Percentiles rank a stretch among this genome's conserved stretches.
These are phyloP conservation scores for Marcusenius ussheri DNA, from an alignment of 2,113 vertebrate species.

Conservation along the genomic window DNA sequence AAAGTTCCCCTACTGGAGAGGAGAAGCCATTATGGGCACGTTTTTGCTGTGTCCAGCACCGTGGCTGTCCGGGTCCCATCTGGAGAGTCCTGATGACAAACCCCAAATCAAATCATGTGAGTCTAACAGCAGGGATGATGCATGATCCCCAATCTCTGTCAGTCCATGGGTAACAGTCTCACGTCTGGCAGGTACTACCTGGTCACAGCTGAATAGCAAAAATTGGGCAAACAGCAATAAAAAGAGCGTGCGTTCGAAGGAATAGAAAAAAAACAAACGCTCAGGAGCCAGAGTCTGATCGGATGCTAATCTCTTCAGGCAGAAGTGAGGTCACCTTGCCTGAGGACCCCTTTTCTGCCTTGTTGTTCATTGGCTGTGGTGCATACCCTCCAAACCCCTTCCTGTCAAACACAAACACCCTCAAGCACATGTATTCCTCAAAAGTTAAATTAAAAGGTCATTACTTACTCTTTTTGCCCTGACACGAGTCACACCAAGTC, in stretches of 20 bases:
- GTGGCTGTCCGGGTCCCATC: constrained; percentile 12
- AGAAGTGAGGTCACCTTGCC: not conserved
- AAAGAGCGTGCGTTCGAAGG: constrained; percentile 14
- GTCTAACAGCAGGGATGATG: constrained; percentile 40
- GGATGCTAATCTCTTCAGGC: not conserved
- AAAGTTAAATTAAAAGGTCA: not conserved
- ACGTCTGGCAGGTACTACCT: constrained; percentile 28
- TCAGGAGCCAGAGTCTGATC: not conserved
- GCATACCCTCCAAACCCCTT: not conserved
- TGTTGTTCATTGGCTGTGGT: not conserved
- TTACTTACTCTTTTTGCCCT: not conserved
- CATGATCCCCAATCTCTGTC: constrained; percentile 37
- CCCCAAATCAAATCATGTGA: constrained; percentile 39
- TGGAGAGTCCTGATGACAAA: constrained; percentile 35
- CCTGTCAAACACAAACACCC: constrained; percentile 7
- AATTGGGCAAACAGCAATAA: constrained; percentile 20
- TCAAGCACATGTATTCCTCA: not conserved
- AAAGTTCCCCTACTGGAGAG: not conserved
- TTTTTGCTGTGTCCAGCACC: not conserved
- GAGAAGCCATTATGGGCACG: not conserved
- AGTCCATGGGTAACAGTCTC: constrained; percentile 32
- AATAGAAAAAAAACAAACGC: not conserved
- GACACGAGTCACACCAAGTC: not conserved
- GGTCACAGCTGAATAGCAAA: constrained; percentile 32
- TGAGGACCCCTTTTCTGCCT: not conserved